These are phyloP conservation scores for Dendrocopos noguchii DNA, from an alignment of 2,113 vertebrate genomes.

Conservation along the genomic window DNA sequence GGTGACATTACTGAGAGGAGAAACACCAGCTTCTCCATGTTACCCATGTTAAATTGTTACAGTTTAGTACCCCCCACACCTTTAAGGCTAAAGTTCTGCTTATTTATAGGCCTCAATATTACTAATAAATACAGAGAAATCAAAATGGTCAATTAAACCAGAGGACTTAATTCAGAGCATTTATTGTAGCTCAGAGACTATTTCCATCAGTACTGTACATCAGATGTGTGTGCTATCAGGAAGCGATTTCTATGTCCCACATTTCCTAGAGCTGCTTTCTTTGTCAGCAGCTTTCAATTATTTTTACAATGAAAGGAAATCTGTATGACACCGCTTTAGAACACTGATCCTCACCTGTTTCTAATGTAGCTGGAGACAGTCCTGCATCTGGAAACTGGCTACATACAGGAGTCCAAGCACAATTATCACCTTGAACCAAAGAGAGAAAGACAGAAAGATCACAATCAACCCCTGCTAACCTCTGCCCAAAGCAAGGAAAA, in stretches of 20 bases:
- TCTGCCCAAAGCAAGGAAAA: slow-evolving; percentile 9
- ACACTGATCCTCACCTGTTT: slow-evolving; percentile 53
- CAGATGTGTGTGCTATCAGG: not conserved
- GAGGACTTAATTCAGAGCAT: not conserved
- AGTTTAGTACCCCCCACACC: not conserved
- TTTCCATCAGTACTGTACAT: not conserved
- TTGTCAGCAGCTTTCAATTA: not conserved
- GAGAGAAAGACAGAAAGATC: not conserved
- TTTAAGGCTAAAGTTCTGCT: not conserved
- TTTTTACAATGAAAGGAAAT: not conserved
- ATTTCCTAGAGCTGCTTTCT: not conserved
- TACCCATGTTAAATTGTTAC: rapidly evolving
- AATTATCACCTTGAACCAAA: slow-evolving; percentile 53
- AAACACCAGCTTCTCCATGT: not conserved
- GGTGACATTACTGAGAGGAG: not conserved
- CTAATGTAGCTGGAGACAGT: slow-evolving; percentile 27
- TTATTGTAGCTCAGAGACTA: not conserved
- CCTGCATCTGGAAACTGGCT: slow-evolving; percentile 49
- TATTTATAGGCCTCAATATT: not conserved
- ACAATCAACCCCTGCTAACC: slow-evolving; percentile 2
- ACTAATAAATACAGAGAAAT: not conserved
- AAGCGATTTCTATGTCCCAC: not conserved
- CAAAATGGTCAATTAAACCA: not conserved
- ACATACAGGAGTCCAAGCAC: slow-evolving; percentile 16
- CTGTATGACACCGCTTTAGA: not conserved